Conservation (phyloP, 2,888 invertebrate genomes). For the Abscondita cerata region DNA sequence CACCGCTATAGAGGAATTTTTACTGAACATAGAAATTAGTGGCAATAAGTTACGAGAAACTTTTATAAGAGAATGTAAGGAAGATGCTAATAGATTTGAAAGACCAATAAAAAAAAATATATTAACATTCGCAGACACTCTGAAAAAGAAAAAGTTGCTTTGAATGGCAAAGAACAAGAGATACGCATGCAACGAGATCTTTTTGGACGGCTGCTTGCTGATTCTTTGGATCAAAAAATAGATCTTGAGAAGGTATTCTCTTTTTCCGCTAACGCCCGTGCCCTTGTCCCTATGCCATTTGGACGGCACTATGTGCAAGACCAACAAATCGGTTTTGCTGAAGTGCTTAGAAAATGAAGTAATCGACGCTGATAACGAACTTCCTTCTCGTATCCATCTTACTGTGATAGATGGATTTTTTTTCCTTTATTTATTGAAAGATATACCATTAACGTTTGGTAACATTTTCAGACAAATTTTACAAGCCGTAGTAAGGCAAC, state of each 20-base stretch:
- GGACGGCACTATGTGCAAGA: conserved; percentile 43
- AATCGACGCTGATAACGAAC: neutral
- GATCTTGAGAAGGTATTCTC: conserved; percentile 36
- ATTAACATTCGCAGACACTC: conserved; percentile 32
- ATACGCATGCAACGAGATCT: conserved; percentile 44
- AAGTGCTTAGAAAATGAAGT: conserved; percentile 33
- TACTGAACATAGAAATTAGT: conserved; percentile 38
- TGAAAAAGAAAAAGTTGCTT: conserved; percentile 35
- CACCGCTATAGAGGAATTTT: conserved; percentile 30
- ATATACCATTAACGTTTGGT: conserved; percentile 37
- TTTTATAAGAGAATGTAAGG: conserved; percentile 40
- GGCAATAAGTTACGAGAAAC: conserved; percentile 37
- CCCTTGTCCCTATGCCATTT: too few relatives aligned
- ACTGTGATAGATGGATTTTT: conserved; percentile 43
- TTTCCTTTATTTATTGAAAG: conserved; percentile 40
- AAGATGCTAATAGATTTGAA: conserved; percentile 38
- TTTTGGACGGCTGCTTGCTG: conserved; percentile 43
- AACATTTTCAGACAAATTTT: conserved; percentile 35
- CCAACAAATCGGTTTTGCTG: conserved; percentile 37
- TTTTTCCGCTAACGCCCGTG: too few relatives aligned
- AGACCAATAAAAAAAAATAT: conserved; percentile 34
- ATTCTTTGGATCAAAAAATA: conserved; percentile 36
- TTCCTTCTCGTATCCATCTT: conserved; percentile 32
- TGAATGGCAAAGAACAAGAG: conserved; percentile 44
- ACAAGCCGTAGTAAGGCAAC: neutral